A percentile compares a stretch with the other conserved stretches of the same genome.
Evolutionary conservation across 2,113 vertebrate species (phyloP).

Genomic region (Phrynosoma blainvillii): DNA sequence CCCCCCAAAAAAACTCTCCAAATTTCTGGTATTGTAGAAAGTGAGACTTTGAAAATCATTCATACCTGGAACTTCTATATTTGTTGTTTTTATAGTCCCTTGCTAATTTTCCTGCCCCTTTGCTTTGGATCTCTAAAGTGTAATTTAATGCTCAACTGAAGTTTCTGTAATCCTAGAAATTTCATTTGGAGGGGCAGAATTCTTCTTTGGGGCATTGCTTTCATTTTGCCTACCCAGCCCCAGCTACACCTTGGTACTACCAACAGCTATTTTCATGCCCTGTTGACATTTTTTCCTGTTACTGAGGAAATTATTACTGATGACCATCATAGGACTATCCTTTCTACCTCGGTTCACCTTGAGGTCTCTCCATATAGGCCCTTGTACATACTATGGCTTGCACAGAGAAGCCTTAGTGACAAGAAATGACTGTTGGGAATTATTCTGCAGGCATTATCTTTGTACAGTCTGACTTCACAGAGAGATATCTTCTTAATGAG

Average conservation of each 20-base stretch:
- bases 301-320: not conserved
- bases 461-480: not conserved
- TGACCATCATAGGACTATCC: no score
- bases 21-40: no score
- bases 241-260: not conserved
- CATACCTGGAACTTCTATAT: not conserved
- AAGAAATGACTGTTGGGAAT: not conserved
- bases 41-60: no score
- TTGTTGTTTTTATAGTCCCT: no score
- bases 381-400: not conserved
- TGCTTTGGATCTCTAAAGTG: no score
- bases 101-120: no score
- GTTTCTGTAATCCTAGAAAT: no score
- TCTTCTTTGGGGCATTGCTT: no score
- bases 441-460: not conserved
- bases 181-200: no score
- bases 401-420: not conserved
- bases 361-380: not conserved
- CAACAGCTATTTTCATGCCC: not conserved
- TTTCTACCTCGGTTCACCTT: not conserved
- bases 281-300: not conserved
- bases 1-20: no score
- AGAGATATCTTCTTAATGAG: not conserved
- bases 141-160: no score
- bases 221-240: no score